Percentiles rank a stretch among this genome's conserved stretches.
These are phyloP conservation scores for Agrilus planipennis DNA, from an alignment of 1,140 invertebrate genomes.

Conservation along the genomic window DNA sequence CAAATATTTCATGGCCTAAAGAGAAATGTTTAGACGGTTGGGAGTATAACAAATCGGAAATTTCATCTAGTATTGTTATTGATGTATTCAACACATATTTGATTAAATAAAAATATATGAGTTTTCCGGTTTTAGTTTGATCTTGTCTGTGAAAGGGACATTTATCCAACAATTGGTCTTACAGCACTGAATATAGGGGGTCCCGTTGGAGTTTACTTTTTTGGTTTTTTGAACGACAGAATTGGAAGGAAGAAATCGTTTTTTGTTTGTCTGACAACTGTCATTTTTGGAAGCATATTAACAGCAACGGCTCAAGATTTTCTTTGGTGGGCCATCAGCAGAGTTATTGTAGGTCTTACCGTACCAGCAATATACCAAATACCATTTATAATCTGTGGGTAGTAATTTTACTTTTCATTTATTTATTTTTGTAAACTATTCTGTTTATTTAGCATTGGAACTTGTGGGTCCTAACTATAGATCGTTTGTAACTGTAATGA, in stretches of 20 bases:
- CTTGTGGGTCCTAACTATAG: slow-evolving; percentile 80
- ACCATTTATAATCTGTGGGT: slow-evolving; percentile 86
- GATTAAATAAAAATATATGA: slow-evolving; percentile 4
- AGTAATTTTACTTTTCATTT: slow-evolving; percentile 5
- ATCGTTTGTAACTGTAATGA: slow-evolving; percentile 83
- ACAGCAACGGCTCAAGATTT: slow-evolving; percentile 64
- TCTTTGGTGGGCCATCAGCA: slow-evolving; percentile 66
- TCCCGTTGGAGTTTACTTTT: slow-evolving; percentile 74
- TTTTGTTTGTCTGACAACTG: slow-evolving; percentile 64
- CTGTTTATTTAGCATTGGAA: slow-evolving; percentile 58
- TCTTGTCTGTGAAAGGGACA: slow-evolving; percentile 70
- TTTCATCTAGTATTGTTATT: slow-evolving; percentile 65
- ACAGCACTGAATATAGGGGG: slow-evolving; percentile 73
- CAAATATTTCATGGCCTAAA: slow-evolving; percentile 46
- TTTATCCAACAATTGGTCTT: slow-evolving; percentile 73
- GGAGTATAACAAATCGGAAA: slow-evolving; percentile 59
- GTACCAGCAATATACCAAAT: slow-evolving; percentile 91
- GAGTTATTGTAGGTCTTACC: slow-evolving; percentile 71
- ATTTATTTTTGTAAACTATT: neutral
- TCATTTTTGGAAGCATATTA: slow-evolving; percentile 64
- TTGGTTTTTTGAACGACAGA: slow-evolving; percentile 72
- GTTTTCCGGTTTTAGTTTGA: slow-evolving; percentile 76
- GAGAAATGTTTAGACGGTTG: slow-evolving; percentile 65
- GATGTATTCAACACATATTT: slow-evolving; percentile 44
- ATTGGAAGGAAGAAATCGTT: slow-evolving; percentile 71